Percentiles rank a stretch among this genome's conserved stretches.
phyloP scores from a whole-genome alignment of 2,888 invertebrate species.

The Catocala fraxini region DNA sequence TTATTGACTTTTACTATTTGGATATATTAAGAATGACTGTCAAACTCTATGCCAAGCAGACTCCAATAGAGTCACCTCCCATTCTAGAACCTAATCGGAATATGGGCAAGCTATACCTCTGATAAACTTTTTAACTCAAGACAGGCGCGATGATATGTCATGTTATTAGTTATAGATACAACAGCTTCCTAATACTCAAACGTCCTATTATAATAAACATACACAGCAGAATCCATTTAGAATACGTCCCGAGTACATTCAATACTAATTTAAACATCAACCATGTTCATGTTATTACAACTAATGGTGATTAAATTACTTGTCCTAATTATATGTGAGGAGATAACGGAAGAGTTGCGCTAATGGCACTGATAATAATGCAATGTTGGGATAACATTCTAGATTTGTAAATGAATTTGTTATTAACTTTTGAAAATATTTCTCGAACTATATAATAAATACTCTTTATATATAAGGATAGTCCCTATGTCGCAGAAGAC shows the following conservation, averaged over 20 bases:
- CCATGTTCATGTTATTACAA: constrained; percentile 47
- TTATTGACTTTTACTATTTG: too few relatives aligned
- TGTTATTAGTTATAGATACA: constrained; percentile 2
- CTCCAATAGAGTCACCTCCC: too few relatives aligned
- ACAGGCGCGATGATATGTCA: neutral
- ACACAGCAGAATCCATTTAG: constrained; percentile 12
- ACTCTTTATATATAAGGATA: too few relatives aligned
- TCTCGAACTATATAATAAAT: too few relatives aligned
- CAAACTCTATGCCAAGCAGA: too few relatives aligned
- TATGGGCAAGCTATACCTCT: too few relatives aligned
- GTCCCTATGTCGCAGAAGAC: too few relatives aligned
- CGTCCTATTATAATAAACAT: constrained; percentile 17
- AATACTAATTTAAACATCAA: constrained; percentile 46
- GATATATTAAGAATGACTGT: too few relatives aligned
- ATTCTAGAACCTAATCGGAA: too few relatives aligned
- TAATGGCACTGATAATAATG: constrained; percentile 50
- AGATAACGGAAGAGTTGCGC: constrained; percentile 53
- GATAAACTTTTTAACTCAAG: too few relatives aligned
- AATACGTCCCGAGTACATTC: constrained; percentile 21
- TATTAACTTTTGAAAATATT: neutral
- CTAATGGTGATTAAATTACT: constrained; percentile 55
- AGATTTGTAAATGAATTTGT: constrained; percentile 19
- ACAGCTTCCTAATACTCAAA: constrained; percentile 12
- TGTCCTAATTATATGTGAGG: constrained; percentile 52
- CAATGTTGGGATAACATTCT: constrained; percentile 41